phyloP scores from a whole-genome alignment of 2,113 vertebrate genomes.

The Phylloscopus whistleri region DNA sequence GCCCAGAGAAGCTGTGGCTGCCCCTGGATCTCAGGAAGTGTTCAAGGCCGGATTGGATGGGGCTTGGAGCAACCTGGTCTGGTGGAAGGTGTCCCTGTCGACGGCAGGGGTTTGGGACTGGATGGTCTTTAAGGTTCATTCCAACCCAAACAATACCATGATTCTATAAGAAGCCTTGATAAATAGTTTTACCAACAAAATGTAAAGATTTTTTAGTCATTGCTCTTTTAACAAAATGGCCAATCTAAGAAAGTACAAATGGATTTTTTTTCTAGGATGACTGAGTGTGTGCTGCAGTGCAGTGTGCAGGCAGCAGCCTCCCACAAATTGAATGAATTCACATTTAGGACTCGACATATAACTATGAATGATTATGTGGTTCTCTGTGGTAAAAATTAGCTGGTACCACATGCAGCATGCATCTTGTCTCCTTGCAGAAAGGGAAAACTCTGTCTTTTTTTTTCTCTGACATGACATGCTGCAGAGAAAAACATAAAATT shows the following conservation, averaged over 20 bases:
- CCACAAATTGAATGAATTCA: neutral
- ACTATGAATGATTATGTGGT: neutral
- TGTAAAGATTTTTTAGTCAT: neutral
- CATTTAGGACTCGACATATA: neutral
- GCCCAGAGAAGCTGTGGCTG: neutral
- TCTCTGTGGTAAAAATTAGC: neutral
- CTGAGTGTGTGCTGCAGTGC: neutral
- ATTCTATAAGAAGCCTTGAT: neutral
- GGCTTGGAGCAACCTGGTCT: neutral
- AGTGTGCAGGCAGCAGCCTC: neutral
- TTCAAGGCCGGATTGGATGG: too few relatives aligned
- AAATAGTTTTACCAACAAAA: neutral
- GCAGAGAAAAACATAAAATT: neutral
- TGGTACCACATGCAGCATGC: neutral
- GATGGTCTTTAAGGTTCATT: neutral
- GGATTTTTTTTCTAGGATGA: neutral
- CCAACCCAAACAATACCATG: neutral
- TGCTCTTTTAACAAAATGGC: neutral
- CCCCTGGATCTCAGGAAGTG: neutral
- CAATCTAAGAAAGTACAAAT: neutral
- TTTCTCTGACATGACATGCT: rapidly evolving
- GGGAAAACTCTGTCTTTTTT: neutral
- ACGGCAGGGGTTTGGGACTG: neutral
- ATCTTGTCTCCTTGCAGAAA: neutral
- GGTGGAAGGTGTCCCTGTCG: neutral